A percentile compares a stretch with the other conserved stretches of the same genome.
These are phyloP conservation scores for Apodemus speciosus DNA, from an alignment of 2,113 vertebrate species.

Conservation along the genomic window DNA sequence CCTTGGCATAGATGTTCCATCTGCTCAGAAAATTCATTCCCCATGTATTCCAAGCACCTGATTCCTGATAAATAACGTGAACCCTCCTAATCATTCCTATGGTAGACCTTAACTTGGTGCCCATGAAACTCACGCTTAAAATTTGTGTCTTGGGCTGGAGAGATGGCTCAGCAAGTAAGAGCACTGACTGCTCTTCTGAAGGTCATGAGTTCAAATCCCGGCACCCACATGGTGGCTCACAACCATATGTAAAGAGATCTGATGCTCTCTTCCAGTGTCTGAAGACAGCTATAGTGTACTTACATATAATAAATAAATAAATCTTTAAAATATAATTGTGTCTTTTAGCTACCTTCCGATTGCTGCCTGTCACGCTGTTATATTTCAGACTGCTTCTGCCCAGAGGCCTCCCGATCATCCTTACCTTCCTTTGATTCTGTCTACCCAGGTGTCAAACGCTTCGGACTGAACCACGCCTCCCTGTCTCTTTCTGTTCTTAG, in stretches of 20 bases:
- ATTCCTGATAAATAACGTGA: slow-evolving; percentile 17
- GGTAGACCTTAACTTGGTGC: slow-evolving; percentile 4
- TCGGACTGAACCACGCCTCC: not conserved
- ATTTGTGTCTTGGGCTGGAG: not conserved
- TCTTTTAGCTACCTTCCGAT: not conserved
- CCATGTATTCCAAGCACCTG: not conserved
- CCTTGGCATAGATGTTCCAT: not conserved
- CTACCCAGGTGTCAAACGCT: not conserved
- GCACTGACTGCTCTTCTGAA: too few species aligned
- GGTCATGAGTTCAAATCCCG: too few species aligned
- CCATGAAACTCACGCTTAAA: not conserved
- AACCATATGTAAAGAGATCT: too few species aligned
- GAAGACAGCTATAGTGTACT: too few species aligned
- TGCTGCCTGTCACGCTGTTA: not conserved
- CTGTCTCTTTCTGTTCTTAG: not conserved
- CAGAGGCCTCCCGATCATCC: not conserved
- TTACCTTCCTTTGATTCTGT: not conserved
- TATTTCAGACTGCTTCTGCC: not conserved
- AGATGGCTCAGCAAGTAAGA: too few species aligned
- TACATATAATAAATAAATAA: too few species aligned
- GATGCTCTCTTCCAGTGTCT: too few species aligned
- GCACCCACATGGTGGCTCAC: too few species aligned
- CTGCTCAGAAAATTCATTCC: slow-evolving; percentile 17
- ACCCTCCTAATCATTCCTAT: not conserved
- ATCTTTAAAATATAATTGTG: too few species aligned